phyloP scores from a whole-genome alignment of 2,888 invertebrate species.

The Drosophila kambysellisi region DNA sequence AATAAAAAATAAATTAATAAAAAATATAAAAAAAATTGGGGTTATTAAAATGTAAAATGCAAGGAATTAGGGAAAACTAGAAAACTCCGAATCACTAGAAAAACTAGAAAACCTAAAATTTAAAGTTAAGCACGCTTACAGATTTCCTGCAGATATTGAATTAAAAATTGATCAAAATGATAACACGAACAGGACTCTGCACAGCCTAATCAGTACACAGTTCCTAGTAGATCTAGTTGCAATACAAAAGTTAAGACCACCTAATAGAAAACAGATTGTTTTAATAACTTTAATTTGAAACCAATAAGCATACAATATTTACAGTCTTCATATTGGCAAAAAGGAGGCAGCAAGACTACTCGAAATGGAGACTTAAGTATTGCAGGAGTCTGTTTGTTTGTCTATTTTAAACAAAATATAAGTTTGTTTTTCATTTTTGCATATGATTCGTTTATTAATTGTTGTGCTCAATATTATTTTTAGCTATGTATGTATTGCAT shows the following conservation, averaged over 20 bases:
- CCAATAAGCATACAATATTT: neutral
- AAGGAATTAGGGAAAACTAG: neutral
- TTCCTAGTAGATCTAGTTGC: neutral
- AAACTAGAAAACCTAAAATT: neutral
- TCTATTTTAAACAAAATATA: neutral
- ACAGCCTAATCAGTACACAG: neutral
- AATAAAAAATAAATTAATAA: neutral
- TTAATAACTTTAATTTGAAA: neutral
- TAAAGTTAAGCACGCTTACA: neutral
- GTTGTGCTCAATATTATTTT: neutral
- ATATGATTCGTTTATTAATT: neutral
- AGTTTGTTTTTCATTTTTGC: rapidly evolving
- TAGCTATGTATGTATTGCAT: no score
- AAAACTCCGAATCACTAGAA: neutral
- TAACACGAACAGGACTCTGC: neutral
- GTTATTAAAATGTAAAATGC: neutral
- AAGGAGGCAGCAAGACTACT: neutral
- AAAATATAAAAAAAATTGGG: neutral
- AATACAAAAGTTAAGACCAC: neutral
- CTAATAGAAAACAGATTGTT: no score
- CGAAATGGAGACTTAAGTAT: neutral
- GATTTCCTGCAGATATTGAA: no score
- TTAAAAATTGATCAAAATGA: no score
- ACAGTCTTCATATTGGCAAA: neutral
- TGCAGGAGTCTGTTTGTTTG: rapidly evolving